Percentiles rank a stretch among this genome's conserved stretches.
Evolutionary conservation across 2,113 vertebrate species (phyloP).

Genomic region (Axis porcinus): DNA sequence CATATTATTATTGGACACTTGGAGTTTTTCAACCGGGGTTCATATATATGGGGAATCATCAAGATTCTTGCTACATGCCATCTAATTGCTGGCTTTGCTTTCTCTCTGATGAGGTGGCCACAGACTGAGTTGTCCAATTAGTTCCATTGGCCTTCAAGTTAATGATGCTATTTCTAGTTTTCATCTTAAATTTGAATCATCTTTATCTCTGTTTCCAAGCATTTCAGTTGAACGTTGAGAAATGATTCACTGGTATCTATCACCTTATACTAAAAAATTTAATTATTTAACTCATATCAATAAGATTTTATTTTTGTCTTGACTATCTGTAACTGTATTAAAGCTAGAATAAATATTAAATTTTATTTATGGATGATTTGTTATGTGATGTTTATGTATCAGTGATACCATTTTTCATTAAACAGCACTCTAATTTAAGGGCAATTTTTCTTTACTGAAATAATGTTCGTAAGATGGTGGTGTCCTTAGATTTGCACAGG

Average conservation of each 20-base stretch:
- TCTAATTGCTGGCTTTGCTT: background rate
- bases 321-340: background rate
- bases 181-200: background rate
- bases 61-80: background rate
- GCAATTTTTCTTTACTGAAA: background rate
- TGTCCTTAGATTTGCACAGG: background rate
- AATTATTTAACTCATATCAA: background rate
- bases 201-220: background rate
- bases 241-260: background rate
- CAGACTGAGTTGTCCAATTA: background rate
- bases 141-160: background rate
- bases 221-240: background rate
- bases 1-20: background rate
- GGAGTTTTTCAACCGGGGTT: background rate
- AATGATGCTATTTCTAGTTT: background rate
- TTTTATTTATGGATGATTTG: background rate
- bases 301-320: background rate
- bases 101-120: background rate
- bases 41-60: background rate
- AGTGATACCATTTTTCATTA: background rate
- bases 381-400: background rate
- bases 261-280: background rate
- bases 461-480: background rate
- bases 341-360: background rate
- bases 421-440: background rate